Percentiles rank a stretch among this genome's conserved stretches.
These are phyloP conservation scores for Atopsyche davidsoni DNA, from an alignment of 1,140 invertebrate genomes.

Conservation along the genomic window DNA sequence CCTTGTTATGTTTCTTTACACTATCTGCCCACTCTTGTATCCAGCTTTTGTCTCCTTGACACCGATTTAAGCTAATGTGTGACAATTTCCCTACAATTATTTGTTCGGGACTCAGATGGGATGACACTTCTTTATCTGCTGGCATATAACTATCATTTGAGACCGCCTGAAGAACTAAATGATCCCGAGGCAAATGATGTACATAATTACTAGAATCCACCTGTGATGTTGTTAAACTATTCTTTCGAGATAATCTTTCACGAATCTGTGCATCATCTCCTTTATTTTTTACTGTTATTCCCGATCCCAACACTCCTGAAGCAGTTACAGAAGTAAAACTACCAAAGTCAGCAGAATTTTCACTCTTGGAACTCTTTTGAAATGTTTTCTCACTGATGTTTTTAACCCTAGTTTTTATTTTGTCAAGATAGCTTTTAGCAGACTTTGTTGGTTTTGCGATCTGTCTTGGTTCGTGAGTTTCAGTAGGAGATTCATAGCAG, in stretches of 20 bases:
- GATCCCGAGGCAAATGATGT: slow-evolving; percentile 38
- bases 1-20: slow-evolving; percentile 46
- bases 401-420: slow-evolving; percentile 51
- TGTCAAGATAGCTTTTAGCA: slow-evolving; percentile 51
- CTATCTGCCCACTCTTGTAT: slow-evolving; percentile 49
- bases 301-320: slow-evolving; percentile 53
- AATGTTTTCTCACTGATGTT: slow-evolving; percentile 49
- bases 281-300: slow-evolving; percentile 30
- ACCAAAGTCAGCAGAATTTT: slow-evolving; percentile 42
- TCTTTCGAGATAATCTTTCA: slow-evolving; percentile 35
- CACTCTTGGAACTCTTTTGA: slow-evolving; percentile 38
- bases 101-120: slow-evolving; percentile 34
- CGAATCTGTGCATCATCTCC: slow-evolving; percentile 24
- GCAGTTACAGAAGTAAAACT: slow-evolving; percentile 56
- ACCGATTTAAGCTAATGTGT: slow-evolving; percentile 44
- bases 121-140: not conserved
- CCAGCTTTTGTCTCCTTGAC: slow-evolving; percentile 48
- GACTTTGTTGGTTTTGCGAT: slow-evolving; percentile 46
- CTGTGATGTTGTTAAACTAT: slow-evolving; percentile 56
- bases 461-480: slow-evolving; percentile 41
- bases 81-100: slow-evolving; percentile 41
- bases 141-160: slow-evolving; percentile 25
- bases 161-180: slow-evolving; percentile 24
- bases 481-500: slow-evolving; percentile 50
- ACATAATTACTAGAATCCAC: slow-evolving; percentile 55